Conservation (phyloP, 2,888 invertebrate genomes). For the Pollenia griseotomentosa region DNA sequence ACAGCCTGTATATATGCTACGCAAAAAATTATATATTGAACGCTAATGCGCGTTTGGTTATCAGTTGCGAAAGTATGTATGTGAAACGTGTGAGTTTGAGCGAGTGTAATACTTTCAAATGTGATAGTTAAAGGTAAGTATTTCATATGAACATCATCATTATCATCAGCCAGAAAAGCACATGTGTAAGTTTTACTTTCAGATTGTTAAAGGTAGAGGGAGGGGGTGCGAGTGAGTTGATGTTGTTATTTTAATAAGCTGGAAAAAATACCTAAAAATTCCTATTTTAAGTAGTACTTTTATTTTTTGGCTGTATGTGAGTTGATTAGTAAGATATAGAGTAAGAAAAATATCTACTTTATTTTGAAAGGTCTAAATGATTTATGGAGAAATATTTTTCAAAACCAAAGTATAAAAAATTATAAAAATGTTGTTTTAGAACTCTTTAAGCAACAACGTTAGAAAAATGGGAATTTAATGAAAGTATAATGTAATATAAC, state of each 20-base stretch:
- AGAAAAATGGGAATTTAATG: not conserved
- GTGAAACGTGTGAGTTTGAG: conserved; percentile 28
- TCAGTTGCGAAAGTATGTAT: conserved; percentile 39
- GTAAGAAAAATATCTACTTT: conserved; percentile 13
- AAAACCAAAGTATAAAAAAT: not conserved
- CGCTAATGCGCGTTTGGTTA: conserved; percentile 72
- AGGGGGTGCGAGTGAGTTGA: not conserved
- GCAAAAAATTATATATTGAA: conserved; percentile 58
- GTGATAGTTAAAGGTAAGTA: conserved; percentile 58
- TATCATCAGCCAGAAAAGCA: conserved; percentile 30
- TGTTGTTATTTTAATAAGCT: conserved; percentile 62
- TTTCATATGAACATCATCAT: conserved; percentile 41
- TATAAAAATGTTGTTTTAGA: not conserved
- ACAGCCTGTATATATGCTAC: conserved; percentile 47
- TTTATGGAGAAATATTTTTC: conserved; percentile 49
- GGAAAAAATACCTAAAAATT: conserved; percentile 14
- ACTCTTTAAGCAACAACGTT: not conserved
- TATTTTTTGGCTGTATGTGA: conserved; percentile 18
- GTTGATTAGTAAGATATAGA: conserved; percentile 59
- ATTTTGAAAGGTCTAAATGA: conserved; percentile 38
- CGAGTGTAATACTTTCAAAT: conserved; percentile 25
- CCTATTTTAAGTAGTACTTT: conserved; percentile 13
- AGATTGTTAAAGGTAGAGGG: not conserved
- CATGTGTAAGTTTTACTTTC: conserved; percentile 35
- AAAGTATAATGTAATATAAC: not conserved